A percentile compares a stretch with the other conserved stretches of the same genome.
These are phyloP conservation scores for Hyles vespertilio DNA, from an alignment of 1,140 invertebrate genomes.

Conservation along the genomic window DNA sequence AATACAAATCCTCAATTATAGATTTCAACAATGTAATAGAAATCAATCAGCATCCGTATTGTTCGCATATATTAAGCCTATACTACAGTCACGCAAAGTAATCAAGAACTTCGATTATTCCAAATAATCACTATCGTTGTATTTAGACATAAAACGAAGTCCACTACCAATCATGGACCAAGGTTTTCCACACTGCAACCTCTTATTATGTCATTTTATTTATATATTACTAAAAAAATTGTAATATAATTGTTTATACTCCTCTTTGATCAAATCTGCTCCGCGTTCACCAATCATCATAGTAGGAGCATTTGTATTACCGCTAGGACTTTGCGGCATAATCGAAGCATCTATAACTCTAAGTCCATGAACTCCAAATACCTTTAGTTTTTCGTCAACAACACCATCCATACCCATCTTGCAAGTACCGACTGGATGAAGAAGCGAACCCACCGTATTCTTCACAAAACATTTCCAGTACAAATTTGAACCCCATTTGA, in stretches of 20 bases:
- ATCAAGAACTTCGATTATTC: too few species aligned
- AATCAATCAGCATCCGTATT: too few species aligned
- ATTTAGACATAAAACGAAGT: too few species aligned
- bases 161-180: too few species aligned
- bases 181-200: too few species aligned
- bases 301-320: conserved; percentile 77
- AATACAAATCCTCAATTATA: too few species aligned
- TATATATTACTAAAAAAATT: too few species aligned
- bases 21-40: too few species aligned
- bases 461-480: conserved; percentile 85
- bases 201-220: too few species aligned
- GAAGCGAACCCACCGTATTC: conserved; percentile 84
- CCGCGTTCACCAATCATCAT: conserved; percentile 80
- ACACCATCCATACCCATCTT: conserved; percentile 87
- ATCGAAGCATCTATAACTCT: conserved; percentile 86
- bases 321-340: conserved; percentile 79
- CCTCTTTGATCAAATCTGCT: conserved; percentile 76
- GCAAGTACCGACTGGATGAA: conserved; percentile 88
- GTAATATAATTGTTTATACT: conserved; percentile 41
- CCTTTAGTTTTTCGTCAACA: conserved; percentile 81
- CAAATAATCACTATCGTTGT: too few species aligned
- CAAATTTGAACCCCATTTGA: conserved; percentile 72
- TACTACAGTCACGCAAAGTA: too few species aligned
- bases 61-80: too few species aligned
- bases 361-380: conserved; percentile 79